Base-by-base conservation (phyloP, 2,113 vertebrate genomes). In the Penelope pileata region DNA sequence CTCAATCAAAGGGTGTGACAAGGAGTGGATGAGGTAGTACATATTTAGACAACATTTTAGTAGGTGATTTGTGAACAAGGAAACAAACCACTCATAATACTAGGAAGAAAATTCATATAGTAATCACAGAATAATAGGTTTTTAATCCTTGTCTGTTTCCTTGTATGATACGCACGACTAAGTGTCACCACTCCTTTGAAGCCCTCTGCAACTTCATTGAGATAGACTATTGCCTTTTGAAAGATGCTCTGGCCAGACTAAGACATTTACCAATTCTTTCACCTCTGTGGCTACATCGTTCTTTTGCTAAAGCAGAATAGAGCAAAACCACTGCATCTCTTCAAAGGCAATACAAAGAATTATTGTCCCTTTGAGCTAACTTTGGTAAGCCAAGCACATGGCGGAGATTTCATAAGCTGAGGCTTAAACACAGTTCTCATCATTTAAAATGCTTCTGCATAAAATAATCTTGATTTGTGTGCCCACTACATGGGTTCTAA, bases 131-230 rank as follows among this genome's bases (percentile, higher is more conserved):
- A 96, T 81, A 90, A 93, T 60, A 84, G 80, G 70, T 81, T 94
- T 92, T 94, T 89, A 96, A 93, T 90, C 91, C 77, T 60, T 73
- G 48, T 14, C 70, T 73, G 68, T 92, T 95, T 94, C 95, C 91
- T 92, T 76, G 58, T 94, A 63, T 90, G 84, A 93, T 58, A 89
- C 34, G 76, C 84, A 43, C 34, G 75, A 29, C 18, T 36, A n/a
- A 60, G 40, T 42, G 30, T 62, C 67, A 48, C 43, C 62, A 62
- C 38, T n/a, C 67, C 58, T 78, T 78, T 63, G 51, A 92, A 74
- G 43, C 30, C 36, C 59, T 87, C 53, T 70, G 40, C 58, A 76
- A 19, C 38, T 82, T 91, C 58, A 42, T 2, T 62, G 78, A 85
- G 66, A 67, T 43, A 69, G 62, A 70, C 16, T 17, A 48, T 78